A percentile compares a stretch with the other conserved stretches of the same genome.
These are phyloP conservation scores for Saimiri boliviensis DNA, from an alignment of 2,113 vertebrate genomes.

Conservation along the genomic window DNA sequence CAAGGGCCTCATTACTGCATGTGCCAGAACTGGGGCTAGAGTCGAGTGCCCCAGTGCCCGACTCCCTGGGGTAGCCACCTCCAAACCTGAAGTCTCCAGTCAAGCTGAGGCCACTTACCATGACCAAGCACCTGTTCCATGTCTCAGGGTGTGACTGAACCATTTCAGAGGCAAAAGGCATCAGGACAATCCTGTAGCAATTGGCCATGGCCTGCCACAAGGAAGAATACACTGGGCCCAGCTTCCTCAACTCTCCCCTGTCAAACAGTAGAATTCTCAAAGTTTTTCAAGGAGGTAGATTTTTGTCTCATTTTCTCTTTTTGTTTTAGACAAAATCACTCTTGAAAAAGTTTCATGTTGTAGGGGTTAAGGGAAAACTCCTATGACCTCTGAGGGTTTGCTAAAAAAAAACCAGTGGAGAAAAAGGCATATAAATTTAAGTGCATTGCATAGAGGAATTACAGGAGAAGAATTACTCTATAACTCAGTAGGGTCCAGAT, in stretches of 20 bases:
- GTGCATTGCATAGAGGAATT: neutral
- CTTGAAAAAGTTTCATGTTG: neutral
- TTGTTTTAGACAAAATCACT: neutral
- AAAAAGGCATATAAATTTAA: neutral
- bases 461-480: neutral
- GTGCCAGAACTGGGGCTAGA: neutral
- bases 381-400: neutral
- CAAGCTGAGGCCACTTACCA: neutral
- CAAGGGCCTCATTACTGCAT: neutral
- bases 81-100: neutral
- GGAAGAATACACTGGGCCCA: neutral
- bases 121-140: neutral
- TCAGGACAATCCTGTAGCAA: neutral
- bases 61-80: rapidly evolving
- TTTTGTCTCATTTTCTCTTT: neutral
- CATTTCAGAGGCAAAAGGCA: neutral
- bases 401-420: neutral
- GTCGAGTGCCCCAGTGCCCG: too few relatives aligned
- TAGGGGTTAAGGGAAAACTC: neutral
- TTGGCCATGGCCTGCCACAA: neutral
- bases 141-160: neutral
- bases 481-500: neutral
- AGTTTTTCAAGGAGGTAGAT: neutral
- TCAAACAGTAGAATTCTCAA: neutral
- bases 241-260: neutral